Conservation (phyloP, 30 jellyfish, hydroid and myxozoan species). For the Cassiopea xamachana region DNA sequence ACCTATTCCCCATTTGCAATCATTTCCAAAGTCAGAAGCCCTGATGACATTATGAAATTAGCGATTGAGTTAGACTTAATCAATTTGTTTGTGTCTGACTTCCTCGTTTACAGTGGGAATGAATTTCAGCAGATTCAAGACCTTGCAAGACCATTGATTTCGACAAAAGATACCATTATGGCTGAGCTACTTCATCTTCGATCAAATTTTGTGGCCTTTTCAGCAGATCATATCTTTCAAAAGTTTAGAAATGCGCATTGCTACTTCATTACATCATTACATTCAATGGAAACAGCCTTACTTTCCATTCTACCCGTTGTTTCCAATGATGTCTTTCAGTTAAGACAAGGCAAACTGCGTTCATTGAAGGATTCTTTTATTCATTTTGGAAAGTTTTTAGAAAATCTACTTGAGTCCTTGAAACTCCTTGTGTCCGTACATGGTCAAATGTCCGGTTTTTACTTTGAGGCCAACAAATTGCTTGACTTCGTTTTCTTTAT, state of each 20-base stretch:
- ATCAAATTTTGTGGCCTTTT: background rate
- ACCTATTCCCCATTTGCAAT: background rate
- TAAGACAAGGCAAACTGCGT: background rate
- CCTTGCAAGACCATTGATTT: background rate
- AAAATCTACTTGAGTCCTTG: background rate
- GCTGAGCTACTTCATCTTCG: background rate
- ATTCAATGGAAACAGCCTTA: background rate
- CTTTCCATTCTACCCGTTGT: background rate
- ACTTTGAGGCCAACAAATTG: background rate
- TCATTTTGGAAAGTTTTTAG: background rate
- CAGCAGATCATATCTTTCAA: background rate
- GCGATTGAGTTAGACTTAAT: background rate
- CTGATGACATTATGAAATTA: background rate
- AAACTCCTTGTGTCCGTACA: background rate
- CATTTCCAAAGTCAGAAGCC: background rate
- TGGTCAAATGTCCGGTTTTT: background rate
- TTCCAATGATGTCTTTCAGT: background rate
- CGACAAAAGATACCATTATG: background rate
- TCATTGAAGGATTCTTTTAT: background rate
- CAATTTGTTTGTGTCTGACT: background rate
- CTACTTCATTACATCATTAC: background rate
- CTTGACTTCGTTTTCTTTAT: background rate
- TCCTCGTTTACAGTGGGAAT: background rate
- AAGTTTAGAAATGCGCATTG: background rate
- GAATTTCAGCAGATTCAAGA: background rate